phyloP scores from a whole-genome alignment of 2,888 invertebrate genomes.

The Oscheius sp. region DNA sequence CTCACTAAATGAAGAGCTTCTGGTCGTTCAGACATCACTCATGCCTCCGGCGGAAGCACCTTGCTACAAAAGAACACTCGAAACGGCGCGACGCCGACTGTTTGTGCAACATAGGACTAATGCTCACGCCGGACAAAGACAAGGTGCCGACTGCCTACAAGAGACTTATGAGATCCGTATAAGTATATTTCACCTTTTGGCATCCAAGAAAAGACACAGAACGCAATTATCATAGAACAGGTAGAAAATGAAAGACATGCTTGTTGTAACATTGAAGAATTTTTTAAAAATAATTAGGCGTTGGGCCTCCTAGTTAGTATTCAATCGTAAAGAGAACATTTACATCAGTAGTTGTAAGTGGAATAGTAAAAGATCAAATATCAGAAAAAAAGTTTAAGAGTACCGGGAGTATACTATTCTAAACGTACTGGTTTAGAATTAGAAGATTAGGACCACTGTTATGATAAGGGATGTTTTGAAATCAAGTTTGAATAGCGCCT shows the following conservation, averaged over 20 bases:
- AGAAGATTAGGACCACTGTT: slow-evolving; percentile 14
- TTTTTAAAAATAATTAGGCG: too few relatives aligned
- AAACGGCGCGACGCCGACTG: slow-evolving; percentile 24
- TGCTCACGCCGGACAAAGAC: slow-evolving; percentile 34
- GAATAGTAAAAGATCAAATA: too few relatives aligned
- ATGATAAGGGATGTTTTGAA: slow-evolving; percentile 14
- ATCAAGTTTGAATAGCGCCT: slow-evolving; percentile 21
- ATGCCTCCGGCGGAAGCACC: slow-evolving; percentile 30
- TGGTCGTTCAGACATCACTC: slow-evolving; percentile 8
- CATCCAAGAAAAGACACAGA: too few relatives aligned
- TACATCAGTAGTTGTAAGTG: too few relatives aligned
- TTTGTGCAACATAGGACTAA: slow-evolving; percentile 27
- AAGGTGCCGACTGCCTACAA: slow-evolving; percentile 24
- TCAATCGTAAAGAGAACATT: too few relatives aligned
- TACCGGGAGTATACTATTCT: too few relatives aligned
- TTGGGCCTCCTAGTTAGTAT: too few relatives aligned
- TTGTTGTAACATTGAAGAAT: too few relatives aligned
- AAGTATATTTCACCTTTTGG: background rate
- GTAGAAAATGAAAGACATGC: too few relatives aligned
- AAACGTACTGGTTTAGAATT: too few relatives aligned
- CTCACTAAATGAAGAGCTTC: slow-evolving; percentile 11
- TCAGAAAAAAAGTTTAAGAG: too few relatives aligned
- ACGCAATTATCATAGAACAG: too few relatives aligned
- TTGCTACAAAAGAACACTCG: slow-evolving; percentile 29
- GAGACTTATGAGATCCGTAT: background rate